Evolutionary conservation across 1,140 invertebrate genomes (phyloP), one percentile per base, ranked within the genome.

Genomic region (Tetranychus cinnabarinus): DNA sequence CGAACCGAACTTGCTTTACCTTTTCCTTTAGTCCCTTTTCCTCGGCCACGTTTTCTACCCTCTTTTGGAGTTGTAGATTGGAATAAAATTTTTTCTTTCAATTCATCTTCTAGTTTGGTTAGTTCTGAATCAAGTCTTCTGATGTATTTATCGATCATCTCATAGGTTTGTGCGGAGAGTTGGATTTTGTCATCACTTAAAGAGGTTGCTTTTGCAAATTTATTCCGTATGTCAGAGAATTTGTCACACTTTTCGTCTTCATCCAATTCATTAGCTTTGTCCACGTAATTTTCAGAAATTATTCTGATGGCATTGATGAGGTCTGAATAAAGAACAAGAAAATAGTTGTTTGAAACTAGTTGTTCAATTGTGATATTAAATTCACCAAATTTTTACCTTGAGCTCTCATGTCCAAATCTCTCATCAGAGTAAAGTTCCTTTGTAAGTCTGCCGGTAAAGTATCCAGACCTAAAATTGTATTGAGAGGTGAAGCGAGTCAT

Each of bases 141-240:
- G 65, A 97, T 97, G 71, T 96, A 91, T 75, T 97, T 97, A 69
- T 97, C 92, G n/a, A 96, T 91, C 71, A 96, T 76, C 76, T 97
- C 92, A 72, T 97, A 97, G 0, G 91, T 97, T 73, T 97, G 91
- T 72, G 96, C 95, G 1, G 92, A 90, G 61, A 97, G 75, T 71
- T 95, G 88, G 13, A 96, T 89, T 77, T 97, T 97, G 68, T 96
- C 91, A 72, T 97, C 91, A 0, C 88, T 88, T 70, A 87, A 89
- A 69, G 89, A 87, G 71, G 88, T 89, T 15, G 87, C 86, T 72
- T 90, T 89, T 66, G 86, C 86, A 68, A 89, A 91, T 37, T 86
- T 74, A 64, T 80, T 82, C 70, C 88, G 83, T 61, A 96, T 93
- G 60, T 85, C 82, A 63, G 81, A 78, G 46, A 91, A 76, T 61